phyloP scores from a whole-genome alignment of 2,888 invertebrate species.

The Orthosia cruda region DNA sequence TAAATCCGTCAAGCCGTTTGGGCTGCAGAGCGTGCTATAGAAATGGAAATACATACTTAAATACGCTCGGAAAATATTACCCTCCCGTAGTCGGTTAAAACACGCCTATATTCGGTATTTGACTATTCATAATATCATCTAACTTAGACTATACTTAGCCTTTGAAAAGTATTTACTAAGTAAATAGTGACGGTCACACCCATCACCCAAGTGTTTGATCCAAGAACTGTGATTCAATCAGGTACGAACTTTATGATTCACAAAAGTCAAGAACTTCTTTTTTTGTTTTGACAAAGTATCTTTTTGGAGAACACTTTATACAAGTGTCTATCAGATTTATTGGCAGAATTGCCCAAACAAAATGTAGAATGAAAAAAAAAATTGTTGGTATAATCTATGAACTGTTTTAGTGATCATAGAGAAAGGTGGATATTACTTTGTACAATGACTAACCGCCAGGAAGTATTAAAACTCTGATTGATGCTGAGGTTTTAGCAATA shows the following conservation, averaged over 20 bases:
- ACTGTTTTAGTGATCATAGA: neutral
- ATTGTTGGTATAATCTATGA: too few species aligned
- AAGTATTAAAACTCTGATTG: neutral
- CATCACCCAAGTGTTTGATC: slow-evolving; percentile 10
- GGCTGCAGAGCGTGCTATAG: too few species aligned
- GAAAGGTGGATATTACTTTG: neutral
- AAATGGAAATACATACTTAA: too few species aligned
- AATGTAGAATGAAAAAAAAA: neutral
- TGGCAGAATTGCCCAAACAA: neutral
- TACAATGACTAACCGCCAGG: neutral
- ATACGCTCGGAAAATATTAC: too few species aligned
- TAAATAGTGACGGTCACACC: slow-evolving; percentile 11
- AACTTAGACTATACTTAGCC: slow-evolving; percentile 19
- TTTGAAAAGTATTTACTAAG: slow-evolving; percentile 26
- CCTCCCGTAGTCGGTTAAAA: too few species aligned
- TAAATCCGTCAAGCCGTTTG: too few species aligned
- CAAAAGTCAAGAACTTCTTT: slow-evolving; percentile 34
- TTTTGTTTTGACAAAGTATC: slow-evolving; percentile 5
- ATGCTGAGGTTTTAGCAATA: neutral
- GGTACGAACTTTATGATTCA: slow-evolving; percentile 16
- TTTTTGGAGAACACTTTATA: neutral
- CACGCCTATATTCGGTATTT: neutral
- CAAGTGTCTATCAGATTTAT: slow-evolving; percentile 4
- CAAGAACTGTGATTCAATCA: slow-evolving; percentile 22
- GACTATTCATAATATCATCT: slow-evolving; percentile 9